phyloP scores from a whole-genome alignment of 2,113 vertebrate genomes.

The Gopherus evgoodei region DNA sequence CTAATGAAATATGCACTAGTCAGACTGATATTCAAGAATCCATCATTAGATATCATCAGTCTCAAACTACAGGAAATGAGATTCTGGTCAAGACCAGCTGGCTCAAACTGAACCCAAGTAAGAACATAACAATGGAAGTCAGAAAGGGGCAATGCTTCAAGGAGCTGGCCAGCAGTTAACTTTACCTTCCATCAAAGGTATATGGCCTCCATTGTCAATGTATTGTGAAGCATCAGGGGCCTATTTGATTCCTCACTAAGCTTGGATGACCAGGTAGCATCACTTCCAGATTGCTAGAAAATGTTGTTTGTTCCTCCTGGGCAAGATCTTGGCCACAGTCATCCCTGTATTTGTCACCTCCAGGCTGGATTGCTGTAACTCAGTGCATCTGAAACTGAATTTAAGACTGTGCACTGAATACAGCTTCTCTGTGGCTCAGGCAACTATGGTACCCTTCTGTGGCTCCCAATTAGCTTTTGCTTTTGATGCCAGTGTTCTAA shows the following conservation, averaged over 20 bases:
- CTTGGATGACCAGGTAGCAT: background rate
- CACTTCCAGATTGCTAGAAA: background rate
- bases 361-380: background rate
- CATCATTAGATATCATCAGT: background rate
- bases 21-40: background rate
- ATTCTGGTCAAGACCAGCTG: background rate
- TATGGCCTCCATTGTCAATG: background rate
- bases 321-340: background rate
- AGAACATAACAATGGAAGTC: background rate
- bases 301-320: background rate
- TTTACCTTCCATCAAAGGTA: background rate
- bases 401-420: background rate
- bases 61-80: background rate
- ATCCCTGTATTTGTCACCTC: background rate
- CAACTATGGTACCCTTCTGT: background rate
- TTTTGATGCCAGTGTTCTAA: background rate
- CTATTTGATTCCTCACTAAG: background rate
- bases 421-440: background rate
- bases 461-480: background rate
- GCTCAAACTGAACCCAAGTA: background rate
- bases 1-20: conserved; percentile 9
- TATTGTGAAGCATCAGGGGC: background rate
- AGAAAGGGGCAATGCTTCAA: background rate
- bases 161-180: background rate
- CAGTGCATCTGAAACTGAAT: accelerated